Evolutionary conservation across 1,140 invertebrate genomes (phyloP), one percentile per base, ranked within the genome.

Genomic region (Brevipalpus yothersi): DNA sequence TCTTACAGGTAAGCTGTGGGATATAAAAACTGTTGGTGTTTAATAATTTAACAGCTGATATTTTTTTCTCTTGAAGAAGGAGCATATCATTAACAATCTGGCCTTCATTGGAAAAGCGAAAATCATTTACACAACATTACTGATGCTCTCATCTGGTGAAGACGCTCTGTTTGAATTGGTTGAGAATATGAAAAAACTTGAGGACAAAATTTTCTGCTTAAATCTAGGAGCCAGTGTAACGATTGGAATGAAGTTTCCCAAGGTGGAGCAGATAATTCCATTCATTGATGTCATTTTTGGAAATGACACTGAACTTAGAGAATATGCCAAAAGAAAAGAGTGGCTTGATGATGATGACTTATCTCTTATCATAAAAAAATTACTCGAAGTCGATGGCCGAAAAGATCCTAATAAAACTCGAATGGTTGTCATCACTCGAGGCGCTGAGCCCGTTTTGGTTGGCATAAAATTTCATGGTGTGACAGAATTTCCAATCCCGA

Each of bases 201-300:
- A 45, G 9, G 51, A 53, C 39, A 62, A 62, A 53, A 12, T 55
- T 11, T 62, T 62, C 31, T 11, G 8, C 5, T 45, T 63, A 4
- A 61, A 64, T 40, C 75, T 98, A 45, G 92, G 88, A 69, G 95
- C 95, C 59, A 87, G 91, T 23, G 99, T 96, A 74, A 78, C 99
- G 42, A 84, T 83, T 57, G 79, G 92, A 72, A 83, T 88, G 69
- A 98, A 79, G 71, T 85, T 83, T 67, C 79, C 89, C 58, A 81
- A 80, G 7, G 76, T 97, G 68, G 78, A 83, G 73, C 72, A 81
- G 65, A 79, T 81, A 41, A 70, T 97, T 66, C 90, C 90, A 1
- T 97, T 93, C 71, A 81, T 94, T 43, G 94, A 98, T 73, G 80
- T 96, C 61, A 69, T 98, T 11, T 96, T 99, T 72, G 91, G 93